phyloP scores from a whole-genome alignment of 2,797 vertebrate species.

The Cirrhinus mrigala region DNA sequence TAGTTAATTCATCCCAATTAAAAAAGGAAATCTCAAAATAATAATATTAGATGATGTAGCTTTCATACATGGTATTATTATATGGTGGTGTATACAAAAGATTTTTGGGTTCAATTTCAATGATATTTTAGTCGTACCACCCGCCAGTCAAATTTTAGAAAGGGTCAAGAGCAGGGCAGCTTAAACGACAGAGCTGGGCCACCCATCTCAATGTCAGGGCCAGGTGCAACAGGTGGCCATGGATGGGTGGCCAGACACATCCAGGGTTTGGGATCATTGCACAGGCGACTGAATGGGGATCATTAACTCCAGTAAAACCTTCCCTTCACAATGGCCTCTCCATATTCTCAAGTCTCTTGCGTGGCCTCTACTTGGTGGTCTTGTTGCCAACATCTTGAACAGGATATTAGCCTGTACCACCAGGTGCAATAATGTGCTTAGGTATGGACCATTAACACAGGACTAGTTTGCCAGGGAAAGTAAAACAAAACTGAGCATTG shows the following conservation, averaged over 20 bases:
- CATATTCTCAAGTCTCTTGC: conserved; percentile 60
- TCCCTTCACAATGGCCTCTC: conserved; percentile 58
- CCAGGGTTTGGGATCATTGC: conserved; percentile 51
- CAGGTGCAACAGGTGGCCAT: conserved; percentile 68
- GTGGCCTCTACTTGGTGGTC: conserved; percentile 52
- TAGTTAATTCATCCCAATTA: not conserved
- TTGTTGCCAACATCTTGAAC: conserved; percentile 37
- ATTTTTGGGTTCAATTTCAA: not conserved
- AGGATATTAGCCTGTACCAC: conserved; percentile 21
- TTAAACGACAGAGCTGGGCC: not conserved
- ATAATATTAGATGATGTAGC: not conserved
- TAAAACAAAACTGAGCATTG: not conserved
- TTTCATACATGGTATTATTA: not conserved
- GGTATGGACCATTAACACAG: conserved; percentile 29
- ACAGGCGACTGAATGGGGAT: conserved; percentile 57
- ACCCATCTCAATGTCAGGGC: conserved; percentile 62
- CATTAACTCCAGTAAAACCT: conserved; percentile 68
- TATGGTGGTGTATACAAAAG: not conserved
- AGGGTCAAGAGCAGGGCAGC: not conserved
- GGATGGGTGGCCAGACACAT: conserved; percentile 56
- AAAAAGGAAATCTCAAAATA: not conserved
- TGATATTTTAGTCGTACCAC: not conserved
- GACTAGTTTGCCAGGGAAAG: not conserved
- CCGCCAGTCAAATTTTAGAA: not conserved
- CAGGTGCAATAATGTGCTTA: conserved; percentile 15